Percentiles rank a stretch among this genome's conserved stretches.
These are phyloP conservation scores for Leucosticte australis DNA, from an alignment of 2,113 vertebrate species.

Conservation along the genomic window DNA sequence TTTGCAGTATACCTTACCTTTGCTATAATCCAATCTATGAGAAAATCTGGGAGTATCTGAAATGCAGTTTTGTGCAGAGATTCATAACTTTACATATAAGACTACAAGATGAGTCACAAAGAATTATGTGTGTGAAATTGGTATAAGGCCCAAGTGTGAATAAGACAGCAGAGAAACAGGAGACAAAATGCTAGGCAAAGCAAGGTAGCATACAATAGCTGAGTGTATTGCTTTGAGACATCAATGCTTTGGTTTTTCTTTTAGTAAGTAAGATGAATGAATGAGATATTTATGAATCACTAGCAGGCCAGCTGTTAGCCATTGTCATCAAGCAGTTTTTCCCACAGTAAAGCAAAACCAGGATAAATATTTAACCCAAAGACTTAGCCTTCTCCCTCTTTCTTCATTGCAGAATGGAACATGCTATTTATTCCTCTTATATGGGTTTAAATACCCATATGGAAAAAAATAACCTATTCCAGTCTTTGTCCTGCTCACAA, in stretches of 20 bases:
- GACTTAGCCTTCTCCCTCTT: background rate
- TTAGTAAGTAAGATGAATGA: background rate
- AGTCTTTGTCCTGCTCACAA: background rate
- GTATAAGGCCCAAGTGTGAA: background rate
- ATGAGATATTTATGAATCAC: conserved; percentile 2
- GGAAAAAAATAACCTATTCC: background rate
- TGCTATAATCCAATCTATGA: background rate
- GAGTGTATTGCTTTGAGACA: background rate
- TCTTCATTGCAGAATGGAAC: background rate
- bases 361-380: background rate
- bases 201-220: background rate
- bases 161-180: background rate
- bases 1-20: background rate
- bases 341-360: background rate
- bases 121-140: background rate
- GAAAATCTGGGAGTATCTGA: background rate
- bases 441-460: background rate
- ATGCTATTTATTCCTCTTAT: background rate
- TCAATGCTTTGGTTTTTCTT: background rate
- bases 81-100: background rate
- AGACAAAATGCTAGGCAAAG: background rate
- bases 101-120: conserved; percentile 14
- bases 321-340: background rate
- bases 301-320: background rate
- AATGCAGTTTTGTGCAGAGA: background rate